Percentiles rank a stretch among this genome's conserved stretches.
These are phyloP conservation scores for Amblyraja radiata DNA, from an alignment of 2,797 vertebrate species.

Conservation along the genomic window DNA sequence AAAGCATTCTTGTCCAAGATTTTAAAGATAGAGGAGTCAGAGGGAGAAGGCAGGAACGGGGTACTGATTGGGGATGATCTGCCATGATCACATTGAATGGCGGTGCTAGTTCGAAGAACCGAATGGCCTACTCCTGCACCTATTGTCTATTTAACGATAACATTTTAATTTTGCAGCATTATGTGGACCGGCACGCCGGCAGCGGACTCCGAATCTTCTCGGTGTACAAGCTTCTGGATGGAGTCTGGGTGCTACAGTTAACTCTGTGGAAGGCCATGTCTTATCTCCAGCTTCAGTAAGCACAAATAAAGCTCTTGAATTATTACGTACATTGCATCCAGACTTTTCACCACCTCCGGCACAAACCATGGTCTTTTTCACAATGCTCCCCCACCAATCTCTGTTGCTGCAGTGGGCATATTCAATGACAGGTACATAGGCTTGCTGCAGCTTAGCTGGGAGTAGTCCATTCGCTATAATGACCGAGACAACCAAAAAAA, in stretches of 20 bases:
- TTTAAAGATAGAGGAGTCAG: neutral
- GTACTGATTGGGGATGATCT: no score
- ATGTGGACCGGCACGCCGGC: no score
- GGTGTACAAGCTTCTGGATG: neutral
- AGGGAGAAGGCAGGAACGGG: no score
- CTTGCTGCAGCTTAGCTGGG: conserved; percentile 61
- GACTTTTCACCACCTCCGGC: conserved; percentile 64
- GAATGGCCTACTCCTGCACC: no score
- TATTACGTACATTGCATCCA: conserved; percentile 65
- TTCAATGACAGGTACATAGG: conserved; percentile 64
- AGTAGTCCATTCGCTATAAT: conserved; percentile 58
- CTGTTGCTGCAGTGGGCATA: conserved; percentile 51
- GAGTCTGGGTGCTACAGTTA: neutral
- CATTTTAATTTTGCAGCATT: no score
- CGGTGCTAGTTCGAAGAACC: no score
- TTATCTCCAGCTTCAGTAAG: neutral
- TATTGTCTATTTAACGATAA: no score
- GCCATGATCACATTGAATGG: no score
- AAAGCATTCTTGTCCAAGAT: neutral
- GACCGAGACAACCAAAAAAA: neutral
- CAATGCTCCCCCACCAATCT: conserved; percentile 61
- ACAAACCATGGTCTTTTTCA: conserved; percentile 62
- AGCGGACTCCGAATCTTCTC: no score
- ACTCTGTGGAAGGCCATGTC: neutral
- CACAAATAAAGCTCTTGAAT: neutral